phyloP scores from a whole-genome alignment of 1,140 invertebrate species.

The Trissolcus basalis region DNA sequence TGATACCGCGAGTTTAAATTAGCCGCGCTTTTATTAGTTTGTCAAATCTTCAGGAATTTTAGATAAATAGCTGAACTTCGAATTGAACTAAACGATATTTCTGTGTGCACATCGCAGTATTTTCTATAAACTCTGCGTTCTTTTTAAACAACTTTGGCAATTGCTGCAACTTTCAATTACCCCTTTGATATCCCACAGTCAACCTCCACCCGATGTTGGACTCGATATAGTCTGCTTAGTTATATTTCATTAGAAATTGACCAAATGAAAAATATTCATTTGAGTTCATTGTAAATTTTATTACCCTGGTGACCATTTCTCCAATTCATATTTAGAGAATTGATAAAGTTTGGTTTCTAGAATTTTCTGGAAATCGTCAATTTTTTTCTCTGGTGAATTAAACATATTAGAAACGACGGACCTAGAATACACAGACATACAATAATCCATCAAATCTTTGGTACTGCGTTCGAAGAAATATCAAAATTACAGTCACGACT shows the following conservation, averaged over 20 bases:
- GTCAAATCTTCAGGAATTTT: constrained; percentile 13
- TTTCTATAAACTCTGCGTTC: constrained; percentile 33
- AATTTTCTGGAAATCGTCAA: constrained; percentile 49
- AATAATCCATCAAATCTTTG: constrained; percentile 60
- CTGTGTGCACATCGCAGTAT: constrained; percentile 8
- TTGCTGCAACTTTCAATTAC: constrained; percentile 35
- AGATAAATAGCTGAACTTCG: constrained; percentile 19
- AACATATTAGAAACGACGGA: constrained; percentile 54
- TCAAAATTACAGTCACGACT: constrained; percentile 61
- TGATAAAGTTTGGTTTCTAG: constrained; percentile 41
- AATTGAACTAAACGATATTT: constrained; percentile 18
- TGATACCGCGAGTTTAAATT: not conserved
- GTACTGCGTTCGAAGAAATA: constrained; percentile 53
- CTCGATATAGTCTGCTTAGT: constrained; percentile 13
- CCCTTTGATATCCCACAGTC: constrained; percentile 26
- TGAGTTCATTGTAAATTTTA: too few relatives aligned
- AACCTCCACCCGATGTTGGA: constrained; percentile 21
- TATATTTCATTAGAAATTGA: too few relatives aligned
- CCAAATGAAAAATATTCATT: too few relatives aligned
- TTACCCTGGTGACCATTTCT: too few relatives aligned
- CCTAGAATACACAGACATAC: constrained; percentile 52
- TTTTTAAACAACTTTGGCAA: constrained; percentile 40
- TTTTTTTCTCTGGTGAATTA: constrained; percentile 58
- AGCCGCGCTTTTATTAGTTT: constrained; percentile 12
- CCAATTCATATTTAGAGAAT: constrained; percentile 41